These are phyloP conservation scores for Diplolepis rosae DNA, from an alignment of 2,888 invertebrate genomes.

Conservation along the genomic window DNA sequence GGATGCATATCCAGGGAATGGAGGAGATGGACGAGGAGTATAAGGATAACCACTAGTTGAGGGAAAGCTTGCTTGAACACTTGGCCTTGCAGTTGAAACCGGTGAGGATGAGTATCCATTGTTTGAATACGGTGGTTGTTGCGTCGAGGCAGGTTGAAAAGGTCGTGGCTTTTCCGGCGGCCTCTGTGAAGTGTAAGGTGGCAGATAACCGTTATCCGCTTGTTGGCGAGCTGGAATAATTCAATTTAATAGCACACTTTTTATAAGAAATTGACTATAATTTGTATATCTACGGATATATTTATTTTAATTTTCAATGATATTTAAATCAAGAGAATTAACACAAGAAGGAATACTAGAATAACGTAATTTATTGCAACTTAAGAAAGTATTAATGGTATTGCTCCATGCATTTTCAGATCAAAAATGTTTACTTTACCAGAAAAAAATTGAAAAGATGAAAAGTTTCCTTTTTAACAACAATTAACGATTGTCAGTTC, in stretches of 20 bases:
- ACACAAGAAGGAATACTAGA: too few relatives aligned
- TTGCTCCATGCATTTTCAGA: too few relatives aligned
- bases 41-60: conserved; percentile 36
- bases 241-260: neutral
- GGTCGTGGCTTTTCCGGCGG: conserved; percentile 82
- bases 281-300: too few relatives aligned
- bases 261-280: too few relatives aligned
- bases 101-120: conserved; percentile 51
- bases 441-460: too few relatives aligned
- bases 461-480: too few relatives aligned
- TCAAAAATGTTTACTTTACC: too few relatives aligned
- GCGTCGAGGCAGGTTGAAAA: conserved; percentile 76
- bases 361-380: too few relatives aligned
- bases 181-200: conserved; percentile 76
- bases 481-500: too few relatives aligned
- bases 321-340: too few relatives aligned
- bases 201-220: conserved; percentile 74
- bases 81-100: conserved; percentile 44
- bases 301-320: too few relatives aligned
- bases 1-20: conserved; percentile 40
- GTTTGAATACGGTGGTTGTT: conserved; percentile 66
- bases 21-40: conserved; percentile 33
- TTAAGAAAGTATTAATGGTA: too few relatives aligned
- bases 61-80: conserved; percentile 27
- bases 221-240: conserved; percentile 78